Conservation (phyloP, 2,113 vertebrate genomes). For the Amblyornis subalaris region DNA sequence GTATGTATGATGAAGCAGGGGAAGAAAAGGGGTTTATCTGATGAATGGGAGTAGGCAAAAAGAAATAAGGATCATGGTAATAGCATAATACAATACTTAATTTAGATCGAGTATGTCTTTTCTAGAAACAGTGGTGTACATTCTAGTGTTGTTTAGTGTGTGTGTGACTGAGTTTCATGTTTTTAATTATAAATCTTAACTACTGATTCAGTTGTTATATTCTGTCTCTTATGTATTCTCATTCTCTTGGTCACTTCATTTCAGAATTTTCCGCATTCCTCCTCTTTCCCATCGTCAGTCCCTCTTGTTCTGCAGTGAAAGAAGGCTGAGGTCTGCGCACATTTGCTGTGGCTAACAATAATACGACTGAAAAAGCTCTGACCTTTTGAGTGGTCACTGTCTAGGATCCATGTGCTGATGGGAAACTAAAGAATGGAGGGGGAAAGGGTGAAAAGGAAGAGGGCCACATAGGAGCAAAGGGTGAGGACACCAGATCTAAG, state of each 20-base stretch:
- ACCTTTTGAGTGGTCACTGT: neutral
- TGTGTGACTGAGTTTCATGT: neutral
- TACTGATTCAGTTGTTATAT: neutral
- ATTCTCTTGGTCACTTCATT: neutral
- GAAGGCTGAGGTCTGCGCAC: neutral
- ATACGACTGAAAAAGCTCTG: neutral
- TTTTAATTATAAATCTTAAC: neutral
- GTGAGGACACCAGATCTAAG: neutral
- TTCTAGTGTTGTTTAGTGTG: neutral
- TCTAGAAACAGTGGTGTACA: neutral
- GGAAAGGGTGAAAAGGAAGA: neutral
- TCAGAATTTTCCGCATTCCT: neutral
- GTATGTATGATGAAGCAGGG: neutral
- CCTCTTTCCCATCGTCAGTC: neutral
- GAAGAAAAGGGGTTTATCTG: neutral
- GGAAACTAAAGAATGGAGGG: neutral
- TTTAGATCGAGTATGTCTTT: neutral
- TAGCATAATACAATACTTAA: neutral
- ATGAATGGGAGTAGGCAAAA: neutral
- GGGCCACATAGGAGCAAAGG: neutral
- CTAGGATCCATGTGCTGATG: neutral
- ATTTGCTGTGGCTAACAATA: neutral
- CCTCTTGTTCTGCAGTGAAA: neutral
- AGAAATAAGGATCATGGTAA: neutral
- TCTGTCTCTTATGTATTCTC: neutral